phyloP scores from a whole-genome alignment of 2,888 invertebrate genomes.

The Strigamia crassipes region DNA sequence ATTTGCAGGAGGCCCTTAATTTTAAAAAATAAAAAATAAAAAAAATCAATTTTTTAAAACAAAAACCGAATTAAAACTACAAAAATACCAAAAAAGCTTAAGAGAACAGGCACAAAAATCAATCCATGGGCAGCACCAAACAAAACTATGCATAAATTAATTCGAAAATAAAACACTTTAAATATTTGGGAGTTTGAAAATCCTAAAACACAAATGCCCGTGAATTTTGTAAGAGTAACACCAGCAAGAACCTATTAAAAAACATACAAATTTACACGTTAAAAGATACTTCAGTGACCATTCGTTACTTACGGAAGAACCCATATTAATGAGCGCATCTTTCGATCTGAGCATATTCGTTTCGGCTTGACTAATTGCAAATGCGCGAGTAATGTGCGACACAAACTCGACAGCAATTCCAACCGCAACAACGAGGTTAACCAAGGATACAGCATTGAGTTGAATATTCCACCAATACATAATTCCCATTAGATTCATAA shows the following conservation, averaged over 20 bases:
- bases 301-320: constrained; percentile 75
- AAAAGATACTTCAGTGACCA: not conserved
- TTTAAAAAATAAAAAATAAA: not conserved
- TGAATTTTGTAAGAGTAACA: constrained; percentile 96
- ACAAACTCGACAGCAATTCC: constrained; percentile 99
- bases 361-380: constrained; percentile 75
- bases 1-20: not conserved
- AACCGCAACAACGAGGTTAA: constrained; percentile 96
- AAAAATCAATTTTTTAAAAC: too few species aligned
- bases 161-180: constrained; percentile 89
- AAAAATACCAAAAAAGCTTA: constrained; percentile 90
- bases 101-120: constrained; percentile 93
- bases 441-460: constrained; percentile 89
- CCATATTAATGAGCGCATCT: constrained; percentile 86
- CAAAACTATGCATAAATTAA: constrained; percentile 96
- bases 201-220: constrained; percentile 92
- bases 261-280: not conserved
- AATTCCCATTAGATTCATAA: constrained; percentile 81
- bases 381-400: constrained; percentile 93
- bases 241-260: constrained; percentile 82
- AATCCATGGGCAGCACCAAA: constrained; percentile 97
- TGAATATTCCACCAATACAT: constrained; percentile 91
- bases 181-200: constrained; percentile 98
- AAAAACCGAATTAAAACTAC: not conserved
- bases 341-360: constrained; percentile 76